Percentiles rank a stretch among this genome's conserved stretches.
Conservation (phyloP, 1,140 invertebrate species). For the Hyles vespertilio region DNA sequence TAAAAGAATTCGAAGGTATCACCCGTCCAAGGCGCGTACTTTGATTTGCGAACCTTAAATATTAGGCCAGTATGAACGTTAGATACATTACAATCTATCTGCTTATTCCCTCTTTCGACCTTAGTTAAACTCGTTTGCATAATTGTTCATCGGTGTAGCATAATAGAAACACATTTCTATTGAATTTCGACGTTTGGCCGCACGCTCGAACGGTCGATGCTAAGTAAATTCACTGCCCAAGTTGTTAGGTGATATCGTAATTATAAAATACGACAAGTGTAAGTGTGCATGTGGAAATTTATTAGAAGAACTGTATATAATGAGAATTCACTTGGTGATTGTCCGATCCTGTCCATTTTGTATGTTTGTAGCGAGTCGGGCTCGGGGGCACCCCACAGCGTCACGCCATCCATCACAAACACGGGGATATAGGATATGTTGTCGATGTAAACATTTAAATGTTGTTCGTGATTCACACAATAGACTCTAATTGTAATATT, state of each 20-base stretch:
- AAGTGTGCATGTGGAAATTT: slow-evolving; percentile 2
- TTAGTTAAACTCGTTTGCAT: neutral
- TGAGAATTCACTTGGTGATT: slow-evolving; percentile 7
- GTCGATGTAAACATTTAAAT: slow-evolving; percentile 10
- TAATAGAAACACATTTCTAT: slow-evolving; percentile 2
- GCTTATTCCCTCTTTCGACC: neutral
- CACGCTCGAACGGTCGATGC: neutral
- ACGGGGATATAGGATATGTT: slow-evolving; percentile 10
- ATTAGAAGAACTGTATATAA: slow-evolving; percentile 13
- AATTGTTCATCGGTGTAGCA: too few relatives aligned
- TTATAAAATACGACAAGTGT: neutral
- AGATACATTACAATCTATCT: slow-evolving; percentile 3
- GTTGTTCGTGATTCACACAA: slow-evolving; percentile 18
- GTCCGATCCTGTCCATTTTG: slow-evolving; percentile 25
- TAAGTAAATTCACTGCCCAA: slow-evolving; percentile 11
- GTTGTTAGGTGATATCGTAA: slow-evolving; percentile 9
- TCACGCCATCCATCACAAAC: slow-evolving; percentile 21
- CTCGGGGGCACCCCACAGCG: slow-evolving; percentile 3
- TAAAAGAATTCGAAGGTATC: slow-evolving; percentile 13
- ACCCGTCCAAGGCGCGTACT: slow-evolving; percentile 29
- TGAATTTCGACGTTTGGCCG: too few relatives aligned
- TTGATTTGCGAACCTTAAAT: slow-evolving; percentile 10
- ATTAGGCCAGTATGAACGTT: slow-evolving; percentile 17
- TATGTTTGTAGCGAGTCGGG: slow-evolving; percentile 19
- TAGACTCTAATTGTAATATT: slow-evolving; percentile 13